These are phyloP conservation scores for Thera obeliscata DNA, from an alignment of 2,888 invertebrate species.

Conservation along the genomic window DNA sequence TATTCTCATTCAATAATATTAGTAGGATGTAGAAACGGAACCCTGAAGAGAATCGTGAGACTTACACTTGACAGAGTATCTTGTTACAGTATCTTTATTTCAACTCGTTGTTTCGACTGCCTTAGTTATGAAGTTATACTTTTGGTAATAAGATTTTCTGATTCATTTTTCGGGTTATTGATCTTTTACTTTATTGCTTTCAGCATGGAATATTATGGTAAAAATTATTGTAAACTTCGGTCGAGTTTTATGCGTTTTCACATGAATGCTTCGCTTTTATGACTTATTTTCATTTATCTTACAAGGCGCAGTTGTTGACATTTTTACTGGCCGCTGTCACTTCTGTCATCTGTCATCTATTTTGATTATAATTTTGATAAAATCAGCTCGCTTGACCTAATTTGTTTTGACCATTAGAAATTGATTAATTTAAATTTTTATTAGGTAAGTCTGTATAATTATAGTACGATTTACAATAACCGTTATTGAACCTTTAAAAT, in stretches of 20 bases:
- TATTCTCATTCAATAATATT: no score
- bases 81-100: slow-evolving; percentile 6
- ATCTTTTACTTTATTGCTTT: slow-evolving; percentile 15
- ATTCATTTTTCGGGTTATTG: slow-evolving; percentile 18
- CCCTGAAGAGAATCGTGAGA: background rate
- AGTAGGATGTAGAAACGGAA: slow-evolving; percentile 4
- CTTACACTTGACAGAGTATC: background rate
- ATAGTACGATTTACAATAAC: no score
- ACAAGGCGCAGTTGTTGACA: slow-evolving; percentile 3
- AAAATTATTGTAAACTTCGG: background rate
- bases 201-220: slow-evolving; percentile 10
- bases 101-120: slow-evolving; percentile 5
- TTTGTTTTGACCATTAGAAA: no score
- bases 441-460: no score
- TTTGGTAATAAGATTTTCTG: slow-evolving; percentile 14
- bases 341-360: slow-evolving; percentile 5
- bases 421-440: no score
- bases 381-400: background rate
- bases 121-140: slow-evolving; percentile 6
- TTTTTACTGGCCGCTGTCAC: background rate
- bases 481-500: background rate
- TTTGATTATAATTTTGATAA: background rate
- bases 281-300: background rate
- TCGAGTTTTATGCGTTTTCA: background rate
- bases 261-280: background rate